These are phyloP conservation scores for Rhinoderma darwinii DNA, from an alignment of 2,113 vertebrate species.

Conservation along the genomic window DNA sequence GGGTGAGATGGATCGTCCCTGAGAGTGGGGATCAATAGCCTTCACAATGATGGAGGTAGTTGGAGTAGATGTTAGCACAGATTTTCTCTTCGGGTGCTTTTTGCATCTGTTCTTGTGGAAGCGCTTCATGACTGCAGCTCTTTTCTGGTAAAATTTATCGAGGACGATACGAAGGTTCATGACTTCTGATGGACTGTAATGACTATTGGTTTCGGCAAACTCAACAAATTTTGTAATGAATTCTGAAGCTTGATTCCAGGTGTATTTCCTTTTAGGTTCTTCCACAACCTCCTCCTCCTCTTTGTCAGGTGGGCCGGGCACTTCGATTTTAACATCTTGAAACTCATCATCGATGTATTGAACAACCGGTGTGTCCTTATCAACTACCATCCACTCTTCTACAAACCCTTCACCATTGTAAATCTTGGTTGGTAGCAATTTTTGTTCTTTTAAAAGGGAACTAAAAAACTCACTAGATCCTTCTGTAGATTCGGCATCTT, in stretches of 20 bases:
- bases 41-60: slow-evolving; percentile 14
- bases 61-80: neutral
- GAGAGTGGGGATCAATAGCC: neutral
- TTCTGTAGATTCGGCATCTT: neutral
- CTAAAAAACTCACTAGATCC: neutral
- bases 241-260: slow-evolving; percentile 8
- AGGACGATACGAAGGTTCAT: neutral
- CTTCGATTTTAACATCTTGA: neutral
- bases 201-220: neutral
- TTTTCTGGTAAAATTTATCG: slow-evolving; percentile 3
- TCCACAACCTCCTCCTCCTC: neutral
- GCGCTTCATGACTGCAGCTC: neutral
- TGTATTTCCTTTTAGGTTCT: neutral
- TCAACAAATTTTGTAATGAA: slow-evolving; percentile 4
- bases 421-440: neutral
- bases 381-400: slow-evolving; percentile 15
- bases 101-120: neutral
- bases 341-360: neutral
- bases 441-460: neutral
- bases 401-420: slow-evolving; percentile 1
- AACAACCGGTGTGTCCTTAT: slow-evolving; percentile 12
- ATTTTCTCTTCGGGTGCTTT: neutral
- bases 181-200: neutral
- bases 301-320: neutral
- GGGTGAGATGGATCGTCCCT: neutral